Base-by-base conservation (phyloP, 2,113 vertebrate species). In the Hemicordylus capensis region DNA sequence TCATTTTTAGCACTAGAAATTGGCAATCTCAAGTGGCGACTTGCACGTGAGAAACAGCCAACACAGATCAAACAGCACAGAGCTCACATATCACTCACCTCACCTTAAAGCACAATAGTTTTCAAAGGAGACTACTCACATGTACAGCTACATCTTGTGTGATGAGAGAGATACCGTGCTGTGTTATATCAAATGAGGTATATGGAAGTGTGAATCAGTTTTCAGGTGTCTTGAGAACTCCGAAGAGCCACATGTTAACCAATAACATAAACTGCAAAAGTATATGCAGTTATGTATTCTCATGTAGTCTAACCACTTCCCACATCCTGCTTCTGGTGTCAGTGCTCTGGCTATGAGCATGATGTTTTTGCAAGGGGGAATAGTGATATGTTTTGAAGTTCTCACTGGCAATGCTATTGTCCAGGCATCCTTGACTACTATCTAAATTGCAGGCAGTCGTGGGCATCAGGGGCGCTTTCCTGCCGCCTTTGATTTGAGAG, bases 401-500 rank as follows among this genome's bases (percentile, higher is more conserved):
- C 78, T 54, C 4, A 37, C 6, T n/a, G 59, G 22, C n/a, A 67
- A 37, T 56, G 2, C 51, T 81, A 9, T 1, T 39, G 69, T 77
- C 89, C 46, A 0, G 66, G 20, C 10, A 19, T 31, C 48, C n/a
- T 11, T 37, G 46, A 48, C 0, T 0, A 86, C 26, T 91, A 69
- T 92, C 61, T 77, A 0, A 69, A 59, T 26, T 7, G 54, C 92
- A 98, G 97, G 97, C 2, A 96, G 95, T 74, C 93, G 83, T 59
- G 96, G 94, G 39, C 96, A 97, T 42, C 94, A 96, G 19, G 96
- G 97, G 37, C 95, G 95, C 17, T 96, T 97, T 51, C 95, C 97
- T 26, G 97, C 97, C 4, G 93, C 96, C 48, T 98, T 98, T 90
- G 98, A 98, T 87, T 89, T 98, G 88, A 98, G 97, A 93, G 95